Conservation (phyloP, 2,888 invertebrate species). For the Clunio marinus region DNA sequence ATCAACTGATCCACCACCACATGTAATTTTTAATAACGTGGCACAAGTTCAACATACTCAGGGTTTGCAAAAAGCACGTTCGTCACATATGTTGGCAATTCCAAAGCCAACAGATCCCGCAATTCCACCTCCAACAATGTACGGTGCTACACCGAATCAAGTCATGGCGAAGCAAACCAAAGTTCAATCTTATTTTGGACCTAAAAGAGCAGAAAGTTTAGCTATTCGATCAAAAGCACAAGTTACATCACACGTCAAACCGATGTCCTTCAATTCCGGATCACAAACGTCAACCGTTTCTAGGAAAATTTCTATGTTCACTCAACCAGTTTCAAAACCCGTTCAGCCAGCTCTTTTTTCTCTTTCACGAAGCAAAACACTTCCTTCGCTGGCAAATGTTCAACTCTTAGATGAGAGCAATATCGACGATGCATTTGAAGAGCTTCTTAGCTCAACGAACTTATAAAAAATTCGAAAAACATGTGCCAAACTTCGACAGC, state of each 20-base stretch:
- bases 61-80: conserved; percentile 58
- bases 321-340: neutral
- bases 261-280: conserved; percentile 12
- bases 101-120: conserved; percentile 77
- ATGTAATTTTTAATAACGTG: conserved; percentile 41
- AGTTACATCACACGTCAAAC: conserved; percentile 36
- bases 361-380: conserved; percentile 70
- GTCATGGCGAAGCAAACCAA: conserved; percentile 65
- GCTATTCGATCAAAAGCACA: conserved; percentile 43
- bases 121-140: conserved; percentile 56
- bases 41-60: conserved; percentile 21
- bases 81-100: conserved; percentile 67
- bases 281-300: neutral
- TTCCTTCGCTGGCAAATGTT: conserved; percentile 66
- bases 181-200: conserved; percentile 68
- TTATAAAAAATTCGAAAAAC: conserved; percentile 9
- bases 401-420: conserved; percentile 71
- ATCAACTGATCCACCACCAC: conserved; percentile 47
- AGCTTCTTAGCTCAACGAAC: conserved; percentile 61
- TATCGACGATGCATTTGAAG: conserved; percentile 84
- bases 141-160: conserved; percentile 8
- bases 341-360: conserved; percentile 40
- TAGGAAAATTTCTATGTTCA: conserved; percentile 34
- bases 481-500: neutral
- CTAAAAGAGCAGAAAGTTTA: conserved; percentile 43